phyloP scores from a whole-genome alignment of 2,888 invertebrate genomes.

The Hartigia nigra region DNA sequence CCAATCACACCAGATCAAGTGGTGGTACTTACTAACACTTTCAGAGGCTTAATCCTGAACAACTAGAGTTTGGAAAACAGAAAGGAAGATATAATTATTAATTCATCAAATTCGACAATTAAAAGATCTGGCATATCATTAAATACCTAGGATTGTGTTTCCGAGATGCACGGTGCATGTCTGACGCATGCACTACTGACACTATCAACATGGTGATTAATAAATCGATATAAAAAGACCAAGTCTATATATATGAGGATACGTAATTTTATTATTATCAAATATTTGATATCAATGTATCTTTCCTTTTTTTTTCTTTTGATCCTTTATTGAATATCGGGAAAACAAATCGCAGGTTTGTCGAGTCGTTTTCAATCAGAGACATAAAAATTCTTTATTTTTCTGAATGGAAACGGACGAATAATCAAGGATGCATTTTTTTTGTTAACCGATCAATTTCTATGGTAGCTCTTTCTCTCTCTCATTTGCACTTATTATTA shows the following conservation, averaged over 20 bases:
- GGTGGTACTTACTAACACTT: slow-evolving; percentile 94
- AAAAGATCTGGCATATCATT: background rate
- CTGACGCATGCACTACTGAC: slow-evolving; percentile 37
- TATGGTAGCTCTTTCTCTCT: background rate
- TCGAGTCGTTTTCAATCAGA: background rate
- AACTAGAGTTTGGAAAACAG: slow-evolving; percentile 80
- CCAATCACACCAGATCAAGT: slow-evolving; percentile 68
- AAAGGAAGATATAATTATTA: slow-evolving; percentile 62
- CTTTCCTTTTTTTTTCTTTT: slow-evolving; percentile 27
- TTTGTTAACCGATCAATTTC: background rate
- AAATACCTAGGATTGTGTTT: slow-evolving; percentile 36
- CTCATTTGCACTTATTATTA: background rate
- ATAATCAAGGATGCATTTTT: background rate
- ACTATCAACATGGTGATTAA: background rate
- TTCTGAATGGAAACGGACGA: background rate
- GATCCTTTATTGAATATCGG: background rate
- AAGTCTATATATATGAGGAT: background rate
- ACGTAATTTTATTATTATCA: background rate
- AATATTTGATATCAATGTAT: background rate
- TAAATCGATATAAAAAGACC: background rate
- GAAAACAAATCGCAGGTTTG: background rate
- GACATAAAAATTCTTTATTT: background rate
- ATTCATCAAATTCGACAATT: slow-evolving; percentile 39
- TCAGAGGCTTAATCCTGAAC: slow-evolving; percentile 98
- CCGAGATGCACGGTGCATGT: slow-evolving; percentile 47